These are phyloP conservation scores for Cyclargus thomasi DNA, from an alignment of 1,140 invertebrate species.

Conservation along the genomic window DNA sequence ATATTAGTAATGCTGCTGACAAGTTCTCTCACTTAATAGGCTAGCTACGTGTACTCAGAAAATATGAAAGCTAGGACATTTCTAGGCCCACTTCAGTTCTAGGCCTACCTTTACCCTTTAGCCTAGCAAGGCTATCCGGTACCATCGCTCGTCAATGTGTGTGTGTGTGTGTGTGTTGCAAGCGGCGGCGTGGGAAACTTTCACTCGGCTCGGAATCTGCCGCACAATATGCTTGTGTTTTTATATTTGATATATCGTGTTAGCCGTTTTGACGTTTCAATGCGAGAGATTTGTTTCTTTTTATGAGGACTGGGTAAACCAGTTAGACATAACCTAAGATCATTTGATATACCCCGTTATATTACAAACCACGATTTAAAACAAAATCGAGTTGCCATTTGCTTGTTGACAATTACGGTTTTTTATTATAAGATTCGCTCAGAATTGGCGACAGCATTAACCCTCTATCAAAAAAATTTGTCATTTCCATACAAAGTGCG, in stretches of 20 bases:
- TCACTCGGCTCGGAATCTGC: constrained; percentile 7
- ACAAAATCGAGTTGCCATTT: too few species aligned
- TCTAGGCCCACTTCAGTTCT: background rate
- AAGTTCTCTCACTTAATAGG: too few species aligned
- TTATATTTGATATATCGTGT: background rate
- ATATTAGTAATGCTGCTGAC: too few species aligned
- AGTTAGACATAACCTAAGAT: too few species aligned
- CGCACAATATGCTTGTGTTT: background rate
- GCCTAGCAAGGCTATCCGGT: background rate
- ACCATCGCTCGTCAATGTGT: background rate
- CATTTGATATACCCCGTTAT: too few species aligned
- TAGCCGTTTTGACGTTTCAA: background rate
- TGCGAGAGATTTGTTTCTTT: background rate
- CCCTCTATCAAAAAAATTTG: too few species aligned
- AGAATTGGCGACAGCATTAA: too few species aligned
- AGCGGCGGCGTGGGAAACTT: constrained; percentile 8
- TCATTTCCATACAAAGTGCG: too few species aligned
- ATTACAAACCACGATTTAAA: too few species aligned
- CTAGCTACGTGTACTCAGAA: too few species aligned
- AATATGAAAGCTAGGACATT: background rate
- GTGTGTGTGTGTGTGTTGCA: background rate
- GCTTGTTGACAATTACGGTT: too few species aligned
- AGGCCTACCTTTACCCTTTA: background rate
- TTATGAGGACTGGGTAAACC: background rate
- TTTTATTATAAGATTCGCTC: too few species aligned